phyloP scores from a whole-genome alignment of 2,797 vertebrate genomes.

The Tragelaphus oryx region DNA sequence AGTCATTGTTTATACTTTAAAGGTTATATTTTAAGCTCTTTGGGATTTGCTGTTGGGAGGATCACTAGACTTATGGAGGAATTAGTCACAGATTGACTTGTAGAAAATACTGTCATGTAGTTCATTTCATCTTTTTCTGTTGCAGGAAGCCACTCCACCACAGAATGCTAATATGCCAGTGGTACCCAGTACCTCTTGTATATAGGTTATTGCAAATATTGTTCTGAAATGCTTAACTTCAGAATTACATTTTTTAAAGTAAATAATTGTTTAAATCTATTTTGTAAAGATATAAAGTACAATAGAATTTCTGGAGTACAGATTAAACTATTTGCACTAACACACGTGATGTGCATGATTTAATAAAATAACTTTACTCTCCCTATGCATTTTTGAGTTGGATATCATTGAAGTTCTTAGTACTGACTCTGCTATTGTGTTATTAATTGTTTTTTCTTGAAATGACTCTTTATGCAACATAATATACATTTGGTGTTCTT shows the following conservation, averaged over 20 bases:
- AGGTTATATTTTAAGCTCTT: conserved; percentile 78
- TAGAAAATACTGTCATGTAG: conserved; percentile 80
- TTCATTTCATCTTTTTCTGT: conserved; percentile 83
- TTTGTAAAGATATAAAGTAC: conserved; percentile 90
- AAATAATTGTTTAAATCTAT: conserved; percentile 94
- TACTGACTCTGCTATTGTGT: background rate
- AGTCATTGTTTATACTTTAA: conserved; percentile 79
- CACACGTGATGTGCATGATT: conserved; percentile 94
- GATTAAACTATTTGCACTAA: conserved; percentile 94
- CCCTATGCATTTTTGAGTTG: conserved; percentile 82
- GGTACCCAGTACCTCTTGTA: conserved; percentile 89
- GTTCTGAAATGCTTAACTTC: conserved; percentile 90
- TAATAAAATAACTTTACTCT: conserved; percentile 94
- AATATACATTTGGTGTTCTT: conserved; percentile 28
- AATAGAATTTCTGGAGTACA: conserved; percentile 91
- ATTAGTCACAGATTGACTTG: conserved; percentile 79
- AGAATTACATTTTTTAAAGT: conserved; percentile 90
- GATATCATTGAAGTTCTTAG: conserved; percentile 79
- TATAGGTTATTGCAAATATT: conserved; percentile 91
- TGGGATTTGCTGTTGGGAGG: conserved; percentile 80
- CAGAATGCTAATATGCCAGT: conserved; percentile 85
- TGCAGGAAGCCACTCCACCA: conserved; percentile 83
- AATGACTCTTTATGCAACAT: conserved; percentile 32
- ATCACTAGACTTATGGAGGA: conserved; percentile 80
- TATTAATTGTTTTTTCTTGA: conserved; percentile 30